phyloP scores from a whole-genome alignment of 2,888 invertebrate species.

The Clusia tigrina region DNA sequence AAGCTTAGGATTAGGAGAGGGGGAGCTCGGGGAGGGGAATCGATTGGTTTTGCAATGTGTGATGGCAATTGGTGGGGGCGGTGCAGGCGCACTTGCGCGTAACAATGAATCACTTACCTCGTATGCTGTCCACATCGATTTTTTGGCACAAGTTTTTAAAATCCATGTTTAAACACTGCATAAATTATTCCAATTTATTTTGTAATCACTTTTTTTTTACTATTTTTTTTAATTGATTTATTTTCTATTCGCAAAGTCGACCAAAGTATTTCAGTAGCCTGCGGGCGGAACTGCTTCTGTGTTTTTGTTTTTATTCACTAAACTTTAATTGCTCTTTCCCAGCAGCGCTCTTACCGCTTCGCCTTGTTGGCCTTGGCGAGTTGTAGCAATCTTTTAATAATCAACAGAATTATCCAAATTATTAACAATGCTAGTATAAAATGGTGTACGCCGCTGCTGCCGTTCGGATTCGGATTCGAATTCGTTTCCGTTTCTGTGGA shows the following conservation, averaged over 20 bases:
- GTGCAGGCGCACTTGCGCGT: slow-evolving; percentile 6
- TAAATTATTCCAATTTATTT: too few species aligned
- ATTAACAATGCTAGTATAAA: slow-evolving; percentile 21
- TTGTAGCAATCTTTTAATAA: neutral
- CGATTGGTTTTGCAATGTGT: neutral
- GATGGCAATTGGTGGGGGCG: slow-evolving; percentile 3
- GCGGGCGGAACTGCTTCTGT: too few species aligned
- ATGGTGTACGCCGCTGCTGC: slow-evolving; percentile 19
- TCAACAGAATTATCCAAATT: slow-evolving; percentile 5
- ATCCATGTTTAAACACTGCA: too few species aligned
- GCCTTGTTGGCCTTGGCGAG: too few species aligned
- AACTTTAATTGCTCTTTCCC: too few species aligned
- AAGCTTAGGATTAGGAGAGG: too few species aligned
- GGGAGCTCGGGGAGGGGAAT: neutral
- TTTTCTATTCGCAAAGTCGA: too few species aligned
- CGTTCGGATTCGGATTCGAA: slow-evolving; percentile 31
- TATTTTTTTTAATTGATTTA: too few species aligned
- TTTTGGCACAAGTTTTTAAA: slow-evolving; percentile 58
- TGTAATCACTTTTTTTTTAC: too few species aligned
- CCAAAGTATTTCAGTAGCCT: too few species aligned
- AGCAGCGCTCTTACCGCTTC: too few species aligned
- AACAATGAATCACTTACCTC: slow-evolving; percentile 44
- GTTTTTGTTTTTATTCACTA: too few species aligned
- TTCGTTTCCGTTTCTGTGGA: slow-evolving; percentile 25
- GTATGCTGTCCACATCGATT: slow-evolving; percentile 55